Conservation (phyloP, 2,797 vertebrate species). For the Trichosurus vulpecula region DNA sequence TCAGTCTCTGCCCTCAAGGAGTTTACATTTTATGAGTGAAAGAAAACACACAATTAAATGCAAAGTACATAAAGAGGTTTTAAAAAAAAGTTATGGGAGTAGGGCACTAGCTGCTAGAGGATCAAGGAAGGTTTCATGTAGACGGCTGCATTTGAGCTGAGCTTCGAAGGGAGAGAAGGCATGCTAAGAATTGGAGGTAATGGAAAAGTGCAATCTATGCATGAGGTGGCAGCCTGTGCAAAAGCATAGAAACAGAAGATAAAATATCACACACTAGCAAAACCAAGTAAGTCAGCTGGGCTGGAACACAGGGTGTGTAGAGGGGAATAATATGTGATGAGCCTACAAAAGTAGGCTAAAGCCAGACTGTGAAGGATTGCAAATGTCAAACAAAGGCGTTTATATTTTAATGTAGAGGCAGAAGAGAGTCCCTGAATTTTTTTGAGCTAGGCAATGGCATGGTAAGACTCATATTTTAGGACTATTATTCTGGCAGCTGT, state of each 20-base stretch:
- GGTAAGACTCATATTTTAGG: background rate
- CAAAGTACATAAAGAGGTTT: background rate
- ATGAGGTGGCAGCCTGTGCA: background rate
- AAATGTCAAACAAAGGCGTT: background rate
- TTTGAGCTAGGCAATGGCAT: background rate
- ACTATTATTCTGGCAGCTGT: background rate
- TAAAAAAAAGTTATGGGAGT: background rate
- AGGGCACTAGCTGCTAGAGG: background rate
- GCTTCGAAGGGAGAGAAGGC: background rate
- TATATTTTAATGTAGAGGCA: background rate
- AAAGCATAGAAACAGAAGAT: background rate
- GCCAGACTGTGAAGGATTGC: background rate
- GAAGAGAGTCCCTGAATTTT: background rate
- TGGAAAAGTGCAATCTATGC: background rate
- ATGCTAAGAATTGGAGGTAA: background rate
- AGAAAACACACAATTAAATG: background rate
- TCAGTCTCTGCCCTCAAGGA: background rate
- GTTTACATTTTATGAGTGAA: background rate
- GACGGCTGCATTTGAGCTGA: background rate
- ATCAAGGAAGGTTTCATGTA: background rate
- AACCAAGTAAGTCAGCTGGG: background rate
- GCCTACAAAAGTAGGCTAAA: background rate
- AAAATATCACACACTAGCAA: background rate
- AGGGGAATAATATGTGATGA: background rate
- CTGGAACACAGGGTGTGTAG: background rate